Evolutionary conservation across 2,888 invertebrate genomes (phyloP), one percentile per base, ranked within the genome.

Genomic region (Carterocephalus palaemon): DNA sequence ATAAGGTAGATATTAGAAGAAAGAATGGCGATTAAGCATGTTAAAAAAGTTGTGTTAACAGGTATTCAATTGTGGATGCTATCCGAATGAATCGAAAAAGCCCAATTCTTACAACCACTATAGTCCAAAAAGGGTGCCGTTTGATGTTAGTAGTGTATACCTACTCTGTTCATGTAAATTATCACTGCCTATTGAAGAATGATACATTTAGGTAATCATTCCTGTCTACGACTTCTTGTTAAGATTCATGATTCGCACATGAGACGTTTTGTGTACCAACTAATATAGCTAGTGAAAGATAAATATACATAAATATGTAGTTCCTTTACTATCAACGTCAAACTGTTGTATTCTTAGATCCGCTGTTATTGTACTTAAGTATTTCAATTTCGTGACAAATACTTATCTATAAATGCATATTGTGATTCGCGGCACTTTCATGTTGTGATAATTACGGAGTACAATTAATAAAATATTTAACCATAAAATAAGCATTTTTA

Each of bases 401-500:
- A 31, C 19, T 7, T 22, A 22, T 9, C 6, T 22, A 7, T 22
- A 20, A 36, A 36, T 26, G n/a, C n/a, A 10, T 13, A 36, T 17
- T 29, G 36, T 31, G 31, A 37, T 37, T 29, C 22, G 36, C 36
- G 29, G 28, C 36, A 43, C 32, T 43, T 20, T n/a, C n/a, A 23
- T 29, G 37, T 31, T 37, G 23, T 24, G 17, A 31, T 45, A 45
- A 31, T 37, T 36, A 45, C 19, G 23, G 8, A 37, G 43, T 36
- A 37, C 43, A 45, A 37, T 45, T 36, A 36, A 31, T 31, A 24
- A 36, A 12, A 7, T 20, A 16, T 20, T 42, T 20, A 42, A 26
- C 13, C 24, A 20, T 43, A 36, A 28, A 32, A 41, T 26, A 41
- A 32, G 22, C 20, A 36, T 15, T 28, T 28, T 43, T 28, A 43